Base-by-base conservation (phyloP, 1,140 invertebrate species). In the Yoshiicerus persimilis region DNA sequence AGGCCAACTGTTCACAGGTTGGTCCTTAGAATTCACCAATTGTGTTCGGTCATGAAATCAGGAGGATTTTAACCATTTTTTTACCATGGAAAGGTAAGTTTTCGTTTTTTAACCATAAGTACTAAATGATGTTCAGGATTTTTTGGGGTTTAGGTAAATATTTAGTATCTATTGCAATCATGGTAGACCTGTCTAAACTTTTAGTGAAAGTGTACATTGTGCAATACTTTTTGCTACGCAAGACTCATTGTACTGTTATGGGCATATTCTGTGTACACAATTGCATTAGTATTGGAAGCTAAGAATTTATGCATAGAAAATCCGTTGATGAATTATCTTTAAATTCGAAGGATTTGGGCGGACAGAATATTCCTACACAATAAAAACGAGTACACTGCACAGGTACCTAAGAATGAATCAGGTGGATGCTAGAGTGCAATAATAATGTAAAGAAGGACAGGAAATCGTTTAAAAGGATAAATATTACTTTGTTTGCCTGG, bases 31-130 rank as follows among this genome's bases (percentile, higher is more conserved):
- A 16, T n/a, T 20, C n/a, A 80, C 32, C 75, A 80, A n/a, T 80
- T 80, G 32, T 80, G 32, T 80, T 80, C 75, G 34, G 75, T 80
- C 75, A 80, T 80, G 75, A 80, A 80, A 80, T 80, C 75, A 23
- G 75, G 75, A 80, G 75, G 75, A 80, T 80, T 80, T 80, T 80
- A 36, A 38, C 27, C 20, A 36, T 80, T 36, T 80, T 2, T 70
- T 30, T 27, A 80, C 23, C n/a, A 80, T 80, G 75, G n/a, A 80
- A 80, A 80, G 75, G 75, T 80, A 38, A 32, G 20, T 32, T 36
- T 36, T 80, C 6, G 23, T 80, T 36, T 77, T 75, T 77, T 77
- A 16, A 4, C 3, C 4, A 77, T 77, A 36, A 36, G 5, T 80
- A n/a, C n/a, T n/a, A n/a, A n/a, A n/a, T n/a, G n/a, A n/a, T n/a